Percentiles rank a stretch among this genome's conserved stretches.
Evolutionary conservation across 2,797 vertebrate species (phyloP).

Genomic region (Acrossocheilus wenchowensis): DNA sequence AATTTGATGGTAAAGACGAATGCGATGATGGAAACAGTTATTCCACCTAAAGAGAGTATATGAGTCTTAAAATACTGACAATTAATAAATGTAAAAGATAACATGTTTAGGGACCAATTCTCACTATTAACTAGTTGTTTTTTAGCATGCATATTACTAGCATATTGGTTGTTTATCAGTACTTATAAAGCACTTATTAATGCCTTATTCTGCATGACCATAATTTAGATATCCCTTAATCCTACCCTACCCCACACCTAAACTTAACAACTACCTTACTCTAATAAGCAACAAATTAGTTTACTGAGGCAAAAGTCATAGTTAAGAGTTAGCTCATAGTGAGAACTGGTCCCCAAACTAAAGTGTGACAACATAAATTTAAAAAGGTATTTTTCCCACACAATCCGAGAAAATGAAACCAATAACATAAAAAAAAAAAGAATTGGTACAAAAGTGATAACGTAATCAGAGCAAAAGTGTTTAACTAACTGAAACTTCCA

Average conservation of each 20-base stretch:
- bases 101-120: not conserved
- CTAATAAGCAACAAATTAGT: too few species aligned
- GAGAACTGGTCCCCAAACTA: not conserved
- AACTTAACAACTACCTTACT: too few species aligned
- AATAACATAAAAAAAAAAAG: not conserved
- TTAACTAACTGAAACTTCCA: not conserved
- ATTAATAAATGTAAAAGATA: not conserved
- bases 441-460: not conserved
- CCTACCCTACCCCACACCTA: not conserved
- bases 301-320: not conserved
- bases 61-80: not conserved
- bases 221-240: not conserved
- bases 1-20: conserved; percentile 99
- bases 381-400: too few species aligned
- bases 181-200: not conserved
- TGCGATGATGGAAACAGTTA: conserved; percentile 98
- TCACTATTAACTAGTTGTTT: not conserved
- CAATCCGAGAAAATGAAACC: not conserved
- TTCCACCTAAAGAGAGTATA: conserved; percentile 83
- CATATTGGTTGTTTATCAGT: not conserved
- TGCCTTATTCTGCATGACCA: not conserved
- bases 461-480: not conserved
- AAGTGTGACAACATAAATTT: not conserved
- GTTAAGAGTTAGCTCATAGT: not conserved
- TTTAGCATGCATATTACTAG: not conserved